Evolutionary conservation across 2,797 vertebrate genomes (phyloP).

Genomic region (Pelochelys cantorii): DNA sequence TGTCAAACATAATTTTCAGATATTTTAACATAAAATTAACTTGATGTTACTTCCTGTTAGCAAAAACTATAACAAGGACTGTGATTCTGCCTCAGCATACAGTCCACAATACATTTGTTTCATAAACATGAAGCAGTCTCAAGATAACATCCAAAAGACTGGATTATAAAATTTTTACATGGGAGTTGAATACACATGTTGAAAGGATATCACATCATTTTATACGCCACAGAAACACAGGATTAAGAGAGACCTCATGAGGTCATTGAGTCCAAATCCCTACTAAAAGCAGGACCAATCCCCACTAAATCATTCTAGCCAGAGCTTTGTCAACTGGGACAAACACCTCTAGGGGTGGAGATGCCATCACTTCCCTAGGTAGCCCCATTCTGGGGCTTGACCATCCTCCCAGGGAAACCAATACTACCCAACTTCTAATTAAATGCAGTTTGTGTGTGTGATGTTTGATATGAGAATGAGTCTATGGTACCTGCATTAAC

Average conservation of each 20-base stretch:
- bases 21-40: neutral
- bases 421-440: too few relatives aligned
- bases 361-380: too few relatives aligned
- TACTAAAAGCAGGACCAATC: too few relatives aligned
- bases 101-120: neutral
- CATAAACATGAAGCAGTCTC: neutral
- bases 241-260: too few relatives aligned
- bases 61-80: accelerated
- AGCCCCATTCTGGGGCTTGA: too few relatives aligned
- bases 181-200: constrained; percentile 9
- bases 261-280: too few relatives aligned
- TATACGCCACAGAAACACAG: neutral
- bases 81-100: accelerated
- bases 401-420: too few relatives aligned
- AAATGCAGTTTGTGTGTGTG: too few relatives aligned
- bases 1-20: neutral
- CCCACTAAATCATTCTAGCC: too few relatives aligned
- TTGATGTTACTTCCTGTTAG: neutral
- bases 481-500: constrained; percentile 27
- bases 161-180: neutral
- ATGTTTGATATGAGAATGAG: neutral
- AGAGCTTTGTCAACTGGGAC: too few relatives aligned
- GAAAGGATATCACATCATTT: constrained; percentile 38
- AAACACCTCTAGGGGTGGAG: too few relatives aligned
- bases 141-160: neutral